Conservation (phyloP, 1,140 invertebrate species). For the Drosophila pallidifrons region DNA sequence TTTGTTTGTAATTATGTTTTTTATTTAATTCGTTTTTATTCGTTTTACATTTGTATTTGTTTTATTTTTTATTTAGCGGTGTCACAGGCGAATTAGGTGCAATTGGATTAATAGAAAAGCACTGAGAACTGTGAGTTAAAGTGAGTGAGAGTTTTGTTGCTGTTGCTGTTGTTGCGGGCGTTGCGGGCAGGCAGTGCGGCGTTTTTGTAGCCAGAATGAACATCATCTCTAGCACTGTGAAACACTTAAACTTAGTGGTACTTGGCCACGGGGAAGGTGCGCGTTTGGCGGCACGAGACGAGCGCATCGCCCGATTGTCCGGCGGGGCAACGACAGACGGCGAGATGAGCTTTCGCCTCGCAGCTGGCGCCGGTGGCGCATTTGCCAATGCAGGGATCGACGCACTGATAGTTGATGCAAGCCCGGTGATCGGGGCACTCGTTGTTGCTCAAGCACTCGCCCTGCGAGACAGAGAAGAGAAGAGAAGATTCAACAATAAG, state of each 20-base stretch:
- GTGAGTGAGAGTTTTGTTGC: no score
- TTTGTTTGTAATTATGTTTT: slow-evolving; percentile 7
- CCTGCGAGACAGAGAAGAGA: slow-evolving; percentile 82
- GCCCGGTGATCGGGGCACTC: slow-evolving; percentile 90
- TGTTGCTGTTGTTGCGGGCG: neutral
- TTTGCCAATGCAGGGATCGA: slow-evolving; percentile 91
- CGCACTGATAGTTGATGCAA: slow-evolving; percentile 90
- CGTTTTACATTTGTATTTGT: slow-evolving; percentile 4
- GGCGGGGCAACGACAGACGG: slow-evolving; percentile 93
- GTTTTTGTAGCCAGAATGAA: slow-evolving; percentile 13
- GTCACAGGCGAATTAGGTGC: slow-evolving; percentile 27
- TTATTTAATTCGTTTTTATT: slow-evolving; percentile 7
- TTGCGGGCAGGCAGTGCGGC: slow-evolving; percentile 70
- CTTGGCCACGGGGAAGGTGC: slow-evolving; percentile 80
- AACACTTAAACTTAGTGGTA: slow-evolving; percentile 60
- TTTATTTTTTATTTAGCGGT: neutral
- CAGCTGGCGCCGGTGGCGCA: slow-evolving; percentile 88
- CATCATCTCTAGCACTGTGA: no score
- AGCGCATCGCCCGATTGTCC: slow-evolving; percentile 92
- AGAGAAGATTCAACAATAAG: neutral
- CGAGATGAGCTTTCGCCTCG: slow-evolving; percentile 87
- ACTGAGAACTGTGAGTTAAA: neutral
- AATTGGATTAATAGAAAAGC: slow-evolving; percentile 13
- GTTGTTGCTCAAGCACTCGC: slow-evolving; percentile 90
- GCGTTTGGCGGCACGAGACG: slow-evolving; percentile 78